Base-by-base conservation (phyloP, 1,140 invertebrate genomes). In the Cotesia chilonis region DNA sequence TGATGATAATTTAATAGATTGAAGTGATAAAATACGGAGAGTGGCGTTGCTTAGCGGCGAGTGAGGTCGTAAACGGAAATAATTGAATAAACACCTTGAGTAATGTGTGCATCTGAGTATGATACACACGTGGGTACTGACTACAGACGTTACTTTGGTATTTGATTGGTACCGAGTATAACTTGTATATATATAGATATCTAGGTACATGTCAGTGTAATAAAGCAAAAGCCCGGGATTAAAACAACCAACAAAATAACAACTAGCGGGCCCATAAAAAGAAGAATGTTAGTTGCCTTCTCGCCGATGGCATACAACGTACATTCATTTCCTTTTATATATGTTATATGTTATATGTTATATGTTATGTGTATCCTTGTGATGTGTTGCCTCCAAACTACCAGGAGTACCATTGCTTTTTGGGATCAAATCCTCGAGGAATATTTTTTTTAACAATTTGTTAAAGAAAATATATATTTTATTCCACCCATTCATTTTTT, bases 251-350 rank as follows among this genome's bases (percentile, higher is more conserved):
- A 71, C 74, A 75, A 75, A 75, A 65, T 63, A 72, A 68, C 60
- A 66, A 37, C 72, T 72, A 63, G 60, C 35, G 70, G 41, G 73
- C 65, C 67, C 74, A 75, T 75, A 75, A 75, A 75, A 75, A 72
- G 70, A 75, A 75, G 74, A 75, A 75, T 75, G 74, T 75, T 75
- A 75, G 74, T 75, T 75, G 74, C 74, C 74, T 72, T 37, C 74
- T 67, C 66, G 74, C 74, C 74, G 74, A 67, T 67, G 73, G 73
- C 70, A 59, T 55, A 65, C 66, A 52, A 38, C 60, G 60, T 36
- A 63, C 60, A 63, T 63, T 41, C 36, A 41, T 41, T 41, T 36
- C 54, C 52, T 59, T 60, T 17, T 47, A 47, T 47, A 47, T 47
- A 47, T 47, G 28, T 28, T 28, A 28, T 28, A 28, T 28, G 28